A percentile compares a stretch with the other conserved stretches of the same genome.
These are phyloP conservation scores for Limnephilus auricula DNA, from an alignment of 2,888 invertebrate species.

Conservation along the genomic window DNA sequence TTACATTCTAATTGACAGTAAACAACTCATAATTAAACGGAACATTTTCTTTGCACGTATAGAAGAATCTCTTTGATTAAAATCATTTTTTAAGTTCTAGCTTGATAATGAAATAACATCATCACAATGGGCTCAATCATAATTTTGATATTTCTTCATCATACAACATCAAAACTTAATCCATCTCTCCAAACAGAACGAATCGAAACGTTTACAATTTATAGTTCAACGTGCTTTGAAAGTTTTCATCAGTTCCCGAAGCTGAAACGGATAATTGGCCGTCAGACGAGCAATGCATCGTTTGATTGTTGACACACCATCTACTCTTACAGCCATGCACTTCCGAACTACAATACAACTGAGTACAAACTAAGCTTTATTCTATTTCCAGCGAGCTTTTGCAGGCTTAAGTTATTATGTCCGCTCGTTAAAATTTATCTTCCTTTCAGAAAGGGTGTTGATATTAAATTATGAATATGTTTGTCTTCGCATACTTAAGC, in stretches of 20 bases:
- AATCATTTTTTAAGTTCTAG: too few species aligned
- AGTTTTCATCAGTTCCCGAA: conserved; percentile 4
- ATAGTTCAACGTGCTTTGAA: neutral
- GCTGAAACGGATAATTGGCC: conserved; percentile 9
- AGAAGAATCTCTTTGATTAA: too few species aligned
- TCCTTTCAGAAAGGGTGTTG: neutral
- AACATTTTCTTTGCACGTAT: too few species aligned
- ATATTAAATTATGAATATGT: neutral
- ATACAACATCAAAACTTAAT: neutral
- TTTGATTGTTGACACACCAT: neutral
- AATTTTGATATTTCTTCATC: neutral
- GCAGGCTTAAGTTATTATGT: neutral
- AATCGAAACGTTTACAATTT: neutral
- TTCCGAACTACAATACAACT: neutral
- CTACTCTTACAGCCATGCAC: neutral
- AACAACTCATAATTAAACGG: too few species aligned
- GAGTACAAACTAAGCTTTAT: neutral
- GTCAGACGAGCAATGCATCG: neutral
- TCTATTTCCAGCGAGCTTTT: neutral
- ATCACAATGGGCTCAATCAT: neutral
- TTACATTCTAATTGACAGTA: too few species aligned
- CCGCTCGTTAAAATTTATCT: neutral
- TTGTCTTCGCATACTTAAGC: neutral
- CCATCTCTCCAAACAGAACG: neutral
- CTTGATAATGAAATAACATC: neutral